Conservation (phyloP, 1,140 invertebrate species). For the Drosophila ogumai region DNA sequence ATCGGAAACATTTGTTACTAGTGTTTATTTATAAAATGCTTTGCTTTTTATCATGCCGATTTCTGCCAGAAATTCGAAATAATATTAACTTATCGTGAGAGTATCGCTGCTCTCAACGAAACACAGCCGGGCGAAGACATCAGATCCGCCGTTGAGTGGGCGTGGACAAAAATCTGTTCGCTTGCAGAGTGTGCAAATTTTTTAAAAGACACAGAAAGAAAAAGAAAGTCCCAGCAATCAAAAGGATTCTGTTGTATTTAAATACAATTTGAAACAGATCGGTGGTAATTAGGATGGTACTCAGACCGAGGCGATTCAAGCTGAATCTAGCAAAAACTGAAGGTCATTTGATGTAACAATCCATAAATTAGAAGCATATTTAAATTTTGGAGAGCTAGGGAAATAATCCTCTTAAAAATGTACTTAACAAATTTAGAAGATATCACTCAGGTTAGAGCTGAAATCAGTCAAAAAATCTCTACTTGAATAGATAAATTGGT, state of each 20-base stretch:
- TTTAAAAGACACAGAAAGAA: slow-evolving; percentile 4
- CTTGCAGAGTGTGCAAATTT: slow-evolving; percentile 4
- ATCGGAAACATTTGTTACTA: slow-evolving; percentile 45
- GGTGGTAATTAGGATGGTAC: no score
- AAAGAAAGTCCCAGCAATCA: neutral
- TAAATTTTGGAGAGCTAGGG: no score
- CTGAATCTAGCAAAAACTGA: neutral
- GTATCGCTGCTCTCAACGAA: slow-evolving; percentile 19
- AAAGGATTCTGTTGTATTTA: neutral
- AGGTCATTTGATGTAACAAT: neutral
- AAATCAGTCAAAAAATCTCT: neutral
- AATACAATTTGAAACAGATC: neutral
- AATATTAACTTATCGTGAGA: slow-evolving; percentile 59
- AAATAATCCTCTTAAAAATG: no score
- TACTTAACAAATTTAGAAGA: no score
- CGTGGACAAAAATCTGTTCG: slow-evolving; percentile 12
- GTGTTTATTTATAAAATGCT: slow-evolving; percentile 50
- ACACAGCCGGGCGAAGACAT: slow-evolving; percentile 16
- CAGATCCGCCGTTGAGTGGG: slow-evolving; percentile 18
- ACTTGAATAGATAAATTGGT: neutral
- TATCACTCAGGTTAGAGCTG: no score
- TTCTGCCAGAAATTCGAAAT: slow-evolving; percentile 34
- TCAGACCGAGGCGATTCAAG: neutral
- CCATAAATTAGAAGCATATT: neutral
- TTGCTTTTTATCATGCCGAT: slow-evolving; percentile 64